These are phyloP conservation scores for Chionis minor DNA, from an alignment of 2,113 vertebrate species.

Conservation along the genomic window DNA sequence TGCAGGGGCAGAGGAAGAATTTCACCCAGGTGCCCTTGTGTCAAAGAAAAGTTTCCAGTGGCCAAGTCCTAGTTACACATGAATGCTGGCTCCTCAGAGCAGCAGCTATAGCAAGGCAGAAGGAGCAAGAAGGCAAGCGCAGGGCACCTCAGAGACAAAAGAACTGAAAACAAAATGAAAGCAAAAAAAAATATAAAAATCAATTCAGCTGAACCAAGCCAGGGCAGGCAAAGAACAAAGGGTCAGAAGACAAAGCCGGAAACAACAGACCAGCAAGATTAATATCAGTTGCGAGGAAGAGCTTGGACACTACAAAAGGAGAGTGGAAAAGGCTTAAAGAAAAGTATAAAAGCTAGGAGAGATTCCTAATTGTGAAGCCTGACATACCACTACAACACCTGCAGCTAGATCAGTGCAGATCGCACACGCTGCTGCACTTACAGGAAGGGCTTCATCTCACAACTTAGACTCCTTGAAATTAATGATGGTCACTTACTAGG, in stretches of 20 bases:
- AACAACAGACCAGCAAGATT: conserved; percentile 53
- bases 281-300: conserved; percentile 6
- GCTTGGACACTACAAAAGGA: neutral
- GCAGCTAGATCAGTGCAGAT: neutral
- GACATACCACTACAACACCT: neutral
- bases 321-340: neutral
- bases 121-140: conserved; percentile 18
- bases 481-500: neutral
- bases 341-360: neutral
- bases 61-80: neutral
- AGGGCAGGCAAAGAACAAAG: conserved; percentile 58
- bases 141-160: conserved; percentile 14
- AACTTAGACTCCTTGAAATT: neutral
- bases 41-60: neutral
- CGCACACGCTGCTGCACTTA: neutral
- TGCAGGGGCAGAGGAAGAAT: neutral
- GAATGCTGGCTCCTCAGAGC: neutral
- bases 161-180: conserved; percentile 38
- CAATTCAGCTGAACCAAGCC: conserved; percentile 38
- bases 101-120: neutral
- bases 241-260: conserved; percentile 55
- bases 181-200: neutral
- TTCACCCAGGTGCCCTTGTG: neutral
- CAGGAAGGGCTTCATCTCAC: neutral
- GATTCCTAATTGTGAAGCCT: neutral